Evolutionary conservation across 2,888 invertebrate species (phyloP).

Genomic region (Pristionchus mayeri): DNA sequence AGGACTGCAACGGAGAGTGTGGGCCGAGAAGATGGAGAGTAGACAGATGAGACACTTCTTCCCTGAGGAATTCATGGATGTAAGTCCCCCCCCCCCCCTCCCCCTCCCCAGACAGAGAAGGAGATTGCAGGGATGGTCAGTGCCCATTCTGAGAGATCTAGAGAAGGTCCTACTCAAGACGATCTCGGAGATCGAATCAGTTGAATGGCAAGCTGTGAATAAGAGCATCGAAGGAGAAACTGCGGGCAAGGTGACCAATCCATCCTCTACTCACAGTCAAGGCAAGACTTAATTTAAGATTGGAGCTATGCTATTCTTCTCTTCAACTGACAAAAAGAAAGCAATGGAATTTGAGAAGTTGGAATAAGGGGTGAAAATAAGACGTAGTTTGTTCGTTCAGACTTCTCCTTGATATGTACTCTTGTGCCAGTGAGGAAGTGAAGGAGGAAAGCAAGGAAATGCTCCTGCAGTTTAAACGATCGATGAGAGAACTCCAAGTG

Average conservation of each 20-base stretch:
- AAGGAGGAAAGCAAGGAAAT: conserved; percentile 64
- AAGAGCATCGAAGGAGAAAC: conserved; percentile 56
- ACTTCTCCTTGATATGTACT: conserved; percentile 69
- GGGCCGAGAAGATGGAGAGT: conserved; percentile 76
- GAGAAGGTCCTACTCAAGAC: conserved; percentile 69
- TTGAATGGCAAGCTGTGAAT: conserved; percentile 61
- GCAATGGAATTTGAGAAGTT: conserved; percentile 55
- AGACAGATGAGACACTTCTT: conserved; percentile 75
- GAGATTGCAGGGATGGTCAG: conserved; percentile 73
- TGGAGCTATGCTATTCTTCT: conserved; percentile 73
- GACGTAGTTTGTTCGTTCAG: not conserved
- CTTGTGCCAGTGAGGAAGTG: conserved; percentile 68
- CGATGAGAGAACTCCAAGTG: conserved; percentile 64
- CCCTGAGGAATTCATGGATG: conserved; percentile 75
- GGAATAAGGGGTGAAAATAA: conserved; percentile 40
- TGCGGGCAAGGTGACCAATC: conserved; percentile 59
- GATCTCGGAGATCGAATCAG: conserved; percentile 65
- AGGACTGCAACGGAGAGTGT: conserved; percentile 67
- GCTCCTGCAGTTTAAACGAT: conserved; percentile 63
- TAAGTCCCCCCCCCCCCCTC: too few relatives aligned
- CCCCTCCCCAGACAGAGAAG: too few relatives aligned
- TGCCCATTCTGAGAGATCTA: conserved; percentile 69
- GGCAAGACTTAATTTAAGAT: conserved; percentile 63
- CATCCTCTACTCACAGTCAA: too few relatives aligned
- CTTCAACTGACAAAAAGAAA: conserved; percentile 59